These are phyloP conservation scores for Sebastes melanostomus DNA, from an alignment of 2,797 vertebrate genomes.

Conservation along the genomic window DNA sequence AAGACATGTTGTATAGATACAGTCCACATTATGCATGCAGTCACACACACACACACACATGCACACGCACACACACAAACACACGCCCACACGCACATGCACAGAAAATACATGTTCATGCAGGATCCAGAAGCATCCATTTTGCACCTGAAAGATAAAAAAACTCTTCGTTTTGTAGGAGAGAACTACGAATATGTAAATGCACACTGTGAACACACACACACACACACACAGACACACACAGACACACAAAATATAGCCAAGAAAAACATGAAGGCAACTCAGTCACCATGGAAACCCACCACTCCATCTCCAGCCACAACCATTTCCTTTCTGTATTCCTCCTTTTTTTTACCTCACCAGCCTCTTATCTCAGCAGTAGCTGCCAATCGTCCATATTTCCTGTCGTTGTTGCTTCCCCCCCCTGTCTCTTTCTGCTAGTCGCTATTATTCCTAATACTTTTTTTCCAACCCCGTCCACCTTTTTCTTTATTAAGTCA, in stretches of 20 bases:
- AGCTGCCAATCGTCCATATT: slow-evolving; percentile 45
- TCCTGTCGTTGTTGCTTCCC: slow-evolving; percentile 16
- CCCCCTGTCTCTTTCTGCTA: not conserved
- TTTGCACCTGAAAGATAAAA: slow-evolving; percentile 17
- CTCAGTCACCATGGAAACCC: slow-evolving; percentile 74
- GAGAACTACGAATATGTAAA: slow-evolving; percentile 30
- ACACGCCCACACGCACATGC: not conserved
- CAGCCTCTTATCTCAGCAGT: slow-evolving; percentile 53
- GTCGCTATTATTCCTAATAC: not conserved
- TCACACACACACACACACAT: not conserved
- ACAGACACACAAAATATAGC: slow-evolving; percentile 15
- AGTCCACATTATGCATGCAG: slow-evolving; percentile 4
- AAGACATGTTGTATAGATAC: slow-evolving; percentile 2
- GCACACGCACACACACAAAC: not conserved
- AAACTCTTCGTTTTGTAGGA: not conserved
- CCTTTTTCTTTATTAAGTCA: not conserved
- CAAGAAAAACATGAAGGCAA: slow-evolving; percentile 53
- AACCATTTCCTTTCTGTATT: slow-evolving; percentile 43
- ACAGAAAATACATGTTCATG: not conserved
- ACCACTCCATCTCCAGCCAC: slow-evolving; percentile 47
- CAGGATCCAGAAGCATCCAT: not conserved
- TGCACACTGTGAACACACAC: not conserved
- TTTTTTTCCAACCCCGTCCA: not conserved
- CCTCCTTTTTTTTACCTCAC: slow-evolving; percentile 28
- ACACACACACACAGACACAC: not conserved